phyloP scores from a whole-genome alignment of 2,113 vertebrate genomes.

The Cyanoliseus patagonus region DNA sequence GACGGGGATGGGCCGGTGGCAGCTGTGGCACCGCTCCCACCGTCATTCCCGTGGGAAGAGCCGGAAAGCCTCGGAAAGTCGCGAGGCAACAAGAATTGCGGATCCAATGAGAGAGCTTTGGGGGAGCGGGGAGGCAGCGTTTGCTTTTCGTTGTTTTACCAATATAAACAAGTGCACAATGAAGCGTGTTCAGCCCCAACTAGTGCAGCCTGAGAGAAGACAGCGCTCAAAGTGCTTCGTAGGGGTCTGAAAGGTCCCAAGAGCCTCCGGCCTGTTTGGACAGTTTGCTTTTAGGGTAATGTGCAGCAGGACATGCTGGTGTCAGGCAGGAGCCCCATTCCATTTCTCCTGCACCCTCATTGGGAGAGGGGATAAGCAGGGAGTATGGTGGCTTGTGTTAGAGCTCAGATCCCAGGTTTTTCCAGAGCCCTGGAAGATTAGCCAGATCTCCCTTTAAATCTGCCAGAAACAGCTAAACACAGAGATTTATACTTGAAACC shows the following conservation, averaged over 20 bases:
- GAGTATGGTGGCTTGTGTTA: background rate
- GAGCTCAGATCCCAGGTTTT: background rate
- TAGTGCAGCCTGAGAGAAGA: background rate
- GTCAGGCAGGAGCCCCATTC: background rate
- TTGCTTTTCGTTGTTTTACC: background rate
- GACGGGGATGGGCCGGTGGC: background rate
- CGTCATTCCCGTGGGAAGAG: background rate
- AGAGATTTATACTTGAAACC: fast-evolving
- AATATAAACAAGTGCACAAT: background rate
- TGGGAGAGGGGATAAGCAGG: background rate
- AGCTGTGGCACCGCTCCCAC: too few relatives aligned
- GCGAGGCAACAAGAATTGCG: background rate
- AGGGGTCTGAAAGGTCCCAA: background rate
- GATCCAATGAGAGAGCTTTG: too few relatives aligned
- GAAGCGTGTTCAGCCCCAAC: background rate
- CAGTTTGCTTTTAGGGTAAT: background rate
- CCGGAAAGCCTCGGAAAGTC: background rate
- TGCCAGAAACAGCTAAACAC: background rate
- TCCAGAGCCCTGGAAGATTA: background rate
- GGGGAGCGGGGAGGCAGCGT: background rate
- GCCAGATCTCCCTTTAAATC: background rate
- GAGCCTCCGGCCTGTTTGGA: background rate
- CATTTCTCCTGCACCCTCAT: background rate
- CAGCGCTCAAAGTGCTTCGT: background rate
- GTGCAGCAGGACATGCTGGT: background rate